phyloP scores from a whole-genome alignment of 2,113 vertebrate species.

The Atrichornis clamosus region DNA sequence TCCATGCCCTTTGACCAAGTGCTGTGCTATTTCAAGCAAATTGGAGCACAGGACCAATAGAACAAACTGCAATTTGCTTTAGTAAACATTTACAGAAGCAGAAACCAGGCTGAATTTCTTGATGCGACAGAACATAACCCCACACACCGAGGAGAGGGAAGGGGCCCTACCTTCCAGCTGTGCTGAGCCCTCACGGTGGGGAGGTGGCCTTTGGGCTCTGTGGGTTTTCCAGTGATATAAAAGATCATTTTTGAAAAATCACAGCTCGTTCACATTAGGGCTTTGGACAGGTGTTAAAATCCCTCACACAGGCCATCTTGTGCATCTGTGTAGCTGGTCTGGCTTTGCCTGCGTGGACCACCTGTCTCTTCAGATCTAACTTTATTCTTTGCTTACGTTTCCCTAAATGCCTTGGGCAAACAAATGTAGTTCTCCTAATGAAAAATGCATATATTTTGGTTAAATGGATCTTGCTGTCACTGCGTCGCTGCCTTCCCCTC shows the following conservation, averaged over 20 bases:
- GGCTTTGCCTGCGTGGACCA: neutral
- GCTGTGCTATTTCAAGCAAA: neutral
- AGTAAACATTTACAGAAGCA: neutral
- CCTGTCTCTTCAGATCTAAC: neutral
- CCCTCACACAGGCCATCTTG: neutral
- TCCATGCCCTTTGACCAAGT: neutral
- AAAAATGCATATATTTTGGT: slow-evolving; percentile 37
- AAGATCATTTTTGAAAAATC: neutral
- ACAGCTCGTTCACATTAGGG: neutral
- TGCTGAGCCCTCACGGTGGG: rapidly evolving
- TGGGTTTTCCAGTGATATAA: neutral
- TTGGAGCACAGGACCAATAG: neutral
- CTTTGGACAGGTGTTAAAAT: slow-evolving; percentile 19
- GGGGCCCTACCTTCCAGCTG: neutral
- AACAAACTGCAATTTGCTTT: neutral
- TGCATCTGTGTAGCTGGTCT: neutral
- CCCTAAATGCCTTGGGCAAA: neutral
- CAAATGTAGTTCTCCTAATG: neutral
- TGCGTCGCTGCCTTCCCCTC: neutral
- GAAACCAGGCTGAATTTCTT: neutral
- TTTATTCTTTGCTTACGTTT: slow-evolving; percentile 13
- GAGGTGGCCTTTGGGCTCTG: neutral
- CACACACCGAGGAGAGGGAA: neutral
- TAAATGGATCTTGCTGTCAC: slow-evolving; percentile 35
- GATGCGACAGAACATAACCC: neutral